Conservation (phyloP, 2,888 invertebrate genomes). For the Zaprionus bogoriensis region DNA sequence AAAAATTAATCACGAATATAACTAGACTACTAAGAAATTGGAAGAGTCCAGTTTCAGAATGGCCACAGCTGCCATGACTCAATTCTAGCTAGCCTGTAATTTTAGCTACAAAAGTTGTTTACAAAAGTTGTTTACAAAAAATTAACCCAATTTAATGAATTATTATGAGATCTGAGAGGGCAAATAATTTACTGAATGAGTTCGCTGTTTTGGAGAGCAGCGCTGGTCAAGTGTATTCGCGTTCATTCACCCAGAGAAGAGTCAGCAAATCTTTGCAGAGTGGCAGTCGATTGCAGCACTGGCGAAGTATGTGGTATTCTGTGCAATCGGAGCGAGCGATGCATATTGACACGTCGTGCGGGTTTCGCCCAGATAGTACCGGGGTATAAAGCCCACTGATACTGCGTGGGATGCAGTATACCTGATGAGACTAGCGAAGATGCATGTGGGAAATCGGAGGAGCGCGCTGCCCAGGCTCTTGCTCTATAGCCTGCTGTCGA, state of each 20-base stretch:
- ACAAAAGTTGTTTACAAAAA: no score
- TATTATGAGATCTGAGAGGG: no score
- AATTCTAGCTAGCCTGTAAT: no score
- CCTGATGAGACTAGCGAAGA: background rate
- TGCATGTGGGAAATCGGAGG: background rate
- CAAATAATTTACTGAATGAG: no score
- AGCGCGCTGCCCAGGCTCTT: background rate
- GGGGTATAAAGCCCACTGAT: constrained; percentile 24
- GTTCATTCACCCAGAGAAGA: constrained; percentile 4
- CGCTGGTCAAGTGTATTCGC: background rate
- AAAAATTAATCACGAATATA: no score
- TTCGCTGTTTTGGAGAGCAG: background rate
- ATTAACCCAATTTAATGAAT: no score
- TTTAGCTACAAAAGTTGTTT: no score
- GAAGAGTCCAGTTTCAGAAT: no score
- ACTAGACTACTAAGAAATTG: no score
- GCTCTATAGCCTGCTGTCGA: background rate
- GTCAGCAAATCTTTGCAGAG: background rate
- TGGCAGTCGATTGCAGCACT: constrained; percentile 4
- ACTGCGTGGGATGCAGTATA: background rate
- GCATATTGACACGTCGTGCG: constrained; percentile 38
- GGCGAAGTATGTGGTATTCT: constrained; percentile 6
- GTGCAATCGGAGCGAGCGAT: background rate
- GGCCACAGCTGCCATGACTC: no score
- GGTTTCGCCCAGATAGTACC: constrained; percentile 12